phyloP scores from a whole-genome alignment of 2,797 vertebrate genomes.

The Phataginus tetradactyla region DNA sequence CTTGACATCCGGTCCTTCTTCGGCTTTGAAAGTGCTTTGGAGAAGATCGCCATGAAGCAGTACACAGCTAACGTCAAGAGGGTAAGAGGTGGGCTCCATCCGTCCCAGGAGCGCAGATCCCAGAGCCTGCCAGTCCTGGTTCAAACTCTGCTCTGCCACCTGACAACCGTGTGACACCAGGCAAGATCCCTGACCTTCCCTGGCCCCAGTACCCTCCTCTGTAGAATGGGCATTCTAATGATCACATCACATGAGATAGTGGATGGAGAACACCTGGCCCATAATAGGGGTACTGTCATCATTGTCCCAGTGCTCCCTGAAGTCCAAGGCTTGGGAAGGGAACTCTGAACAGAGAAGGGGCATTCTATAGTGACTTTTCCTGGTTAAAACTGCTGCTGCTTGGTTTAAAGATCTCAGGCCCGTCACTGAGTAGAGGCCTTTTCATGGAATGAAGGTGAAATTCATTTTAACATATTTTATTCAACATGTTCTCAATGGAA shows the following conservation, averaged over 20 bases:
- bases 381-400: background rate
- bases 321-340: background rate
- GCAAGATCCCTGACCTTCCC: background rate
- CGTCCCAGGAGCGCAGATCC: background rate
- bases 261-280: background rate
- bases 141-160: background rate
- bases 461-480: background rate
- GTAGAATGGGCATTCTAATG: background rate
- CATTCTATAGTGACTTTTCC: background rate
- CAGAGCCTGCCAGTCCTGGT: background rate
- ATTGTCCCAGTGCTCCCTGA: background rate
- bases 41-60: slow-evolving; percentile 91
- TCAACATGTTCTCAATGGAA: background rate
- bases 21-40: slow-evolving; percentile 89
- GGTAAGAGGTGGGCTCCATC: slow-evolving; percentile 75
- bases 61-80: slow-evolving; percentile 88
- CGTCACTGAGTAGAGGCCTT: background rate
- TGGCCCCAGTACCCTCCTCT: background rate
- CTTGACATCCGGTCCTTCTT: slow-evolving; percentile 90
- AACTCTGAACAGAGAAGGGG: background rate
- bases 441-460: background rate
- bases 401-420: background rate
- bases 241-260: background rate
- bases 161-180: background rate
- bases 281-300: accelerated